Percentiles rank a stretch among this genome's conserved stretches.
Evolutionary conservation across 92 coral and sea anemone species (phyloP).

Genomic region (Chrysogorgia sp.): DNA sequence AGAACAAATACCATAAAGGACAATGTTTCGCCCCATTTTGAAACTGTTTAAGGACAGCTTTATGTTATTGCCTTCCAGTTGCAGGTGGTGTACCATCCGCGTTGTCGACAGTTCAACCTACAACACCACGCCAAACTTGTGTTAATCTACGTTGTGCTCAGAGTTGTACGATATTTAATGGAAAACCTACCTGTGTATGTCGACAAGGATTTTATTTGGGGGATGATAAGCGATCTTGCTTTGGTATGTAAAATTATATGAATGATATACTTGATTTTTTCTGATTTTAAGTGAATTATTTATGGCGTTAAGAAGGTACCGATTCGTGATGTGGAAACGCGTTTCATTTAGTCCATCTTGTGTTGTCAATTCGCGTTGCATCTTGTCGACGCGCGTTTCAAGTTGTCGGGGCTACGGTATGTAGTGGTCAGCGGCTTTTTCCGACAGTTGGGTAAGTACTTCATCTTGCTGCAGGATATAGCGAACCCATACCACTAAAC

Average conservation of each 20-base stretch:
- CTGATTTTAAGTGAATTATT: not conserved
- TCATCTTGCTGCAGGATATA: no score
- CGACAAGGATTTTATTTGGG: slow-evolving; percentile 10
- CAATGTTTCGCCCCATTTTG: no score
- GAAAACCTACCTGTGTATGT: slow-evolving; percentile 26
- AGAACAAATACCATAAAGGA: no score
- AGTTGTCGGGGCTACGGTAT: no score
- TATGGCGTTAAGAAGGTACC: not conserved
- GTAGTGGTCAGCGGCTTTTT: no score
- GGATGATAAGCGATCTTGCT: slow-evolving; percentile 15
- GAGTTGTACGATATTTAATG: not conserved
- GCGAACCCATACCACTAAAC: no score
- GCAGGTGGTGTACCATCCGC: not conserved
- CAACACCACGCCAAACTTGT: slow-evolving; percentile 11
- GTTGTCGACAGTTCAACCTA: not conserved
- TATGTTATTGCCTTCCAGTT: no score
- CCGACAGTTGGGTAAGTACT: no score
- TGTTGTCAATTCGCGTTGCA: no score
- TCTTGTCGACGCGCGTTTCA: no score
- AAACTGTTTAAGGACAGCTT: not conserved
- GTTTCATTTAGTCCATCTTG: no score
- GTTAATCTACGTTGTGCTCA: slow-evolving; percentile 11
- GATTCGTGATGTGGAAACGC: no score
- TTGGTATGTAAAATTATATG: slow-evolving; percentile 4
- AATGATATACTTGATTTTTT: not conserved